phyloP scores from a whole-genome alignment of 2,113 vertebrate species.

The Colius striatus region DNA sequence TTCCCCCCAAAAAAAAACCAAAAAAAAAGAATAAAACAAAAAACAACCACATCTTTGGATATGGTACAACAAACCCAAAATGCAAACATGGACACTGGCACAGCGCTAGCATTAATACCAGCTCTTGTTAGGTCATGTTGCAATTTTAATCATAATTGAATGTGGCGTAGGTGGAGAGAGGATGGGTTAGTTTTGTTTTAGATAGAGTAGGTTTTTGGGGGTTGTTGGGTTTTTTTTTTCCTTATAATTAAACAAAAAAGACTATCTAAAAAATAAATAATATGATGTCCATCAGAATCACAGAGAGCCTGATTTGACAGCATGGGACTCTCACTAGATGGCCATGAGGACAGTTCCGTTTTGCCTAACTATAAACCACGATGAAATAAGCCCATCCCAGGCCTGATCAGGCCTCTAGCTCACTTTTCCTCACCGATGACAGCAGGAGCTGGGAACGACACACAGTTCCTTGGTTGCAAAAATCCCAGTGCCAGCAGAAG shows the following conservation, averaged over 20 bases:
- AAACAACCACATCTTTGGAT: constrained; percentile 52
- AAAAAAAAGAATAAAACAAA: not conserved
- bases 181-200: constrained; percentile 54
- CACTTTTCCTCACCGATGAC: not conserved
- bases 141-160: constrained; percentile 72
- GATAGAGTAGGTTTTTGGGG: not conserved
- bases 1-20: not conserved
- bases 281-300: not conserved
- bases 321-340: not conserved
- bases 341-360: not conserved
- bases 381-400: not conserved
- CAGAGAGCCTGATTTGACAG: not conserved
- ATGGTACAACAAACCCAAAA: constrained; percentile 44
- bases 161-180: constrained; percentile 45
- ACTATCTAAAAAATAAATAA: constrained; percentile 34
- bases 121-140: constrained; percentile 68
- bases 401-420: not conserved
- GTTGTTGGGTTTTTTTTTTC: not conserved
- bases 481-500: not conserved
- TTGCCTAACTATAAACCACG: not conserved
- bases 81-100: constrained; percentile 66
- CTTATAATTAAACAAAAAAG: constrained; percentile 39
- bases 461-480: not conserved
- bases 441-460: not conserved
- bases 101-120: constrained; percentile 3